phyloP scores from a whole-genome alignment of 2,797 vertebrate genomes.

The Falco novaeseelandiae region DNA sequence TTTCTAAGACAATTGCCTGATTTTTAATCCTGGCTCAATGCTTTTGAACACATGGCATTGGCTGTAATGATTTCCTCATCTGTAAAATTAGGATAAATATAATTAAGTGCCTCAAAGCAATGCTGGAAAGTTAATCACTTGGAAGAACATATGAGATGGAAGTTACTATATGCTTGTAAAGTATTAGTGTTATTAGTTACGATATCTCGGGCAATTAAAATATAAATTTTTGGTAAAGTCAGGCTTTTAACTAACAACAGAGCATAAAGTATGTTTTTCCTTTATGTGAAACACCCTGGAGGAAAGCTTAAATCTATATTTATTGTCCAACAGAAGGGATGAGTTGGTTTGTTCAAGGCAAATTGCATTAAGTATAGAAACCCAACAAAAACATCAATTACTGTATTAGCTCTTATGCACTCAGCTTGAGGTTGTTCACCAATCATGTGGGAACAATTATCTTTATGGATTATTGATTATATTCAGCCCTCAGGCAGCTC shows the following conservation, averaged over 20 bases:
- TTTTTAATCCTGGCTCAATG: not conserved
- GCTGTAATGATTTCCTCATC: not conserved
- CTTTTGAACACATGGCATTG: not conserved
- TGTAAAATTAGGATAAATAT: slow-evolving; percentile 5
- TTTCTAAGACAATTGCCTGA: not conserved
- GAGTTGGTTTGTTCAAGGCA: slow-evolving; percentile 17
- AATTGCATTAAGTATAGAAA: slow-evolving; percentile 44
- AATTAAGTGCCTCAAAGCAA: not conserved
- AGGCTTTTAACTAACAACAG: not conserved
- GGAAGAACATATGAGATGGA: not conserved
- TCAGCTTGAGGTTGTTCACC: slow-evolving; percentile 40
- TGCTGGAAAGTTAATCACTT: not conserved
- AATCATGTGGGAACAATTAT: slow-evolving; percentile 68
- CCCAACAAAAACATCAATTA: slow-evolving; percentile 35
- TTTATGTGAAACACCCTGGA: not conserved
- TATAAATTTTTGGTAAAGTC: not conserved
- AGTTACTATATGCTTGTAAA: not conserved
- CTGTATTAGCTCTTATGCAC: slow-evolving; percentile 15
- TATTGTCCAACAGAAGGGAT: slow-evolving; percentile 29
- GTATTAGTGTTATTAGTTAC: not conserved
- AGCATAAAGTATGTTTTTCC: not conserved
- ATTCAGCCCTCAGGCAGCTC: slow-evolving; percentile 26
- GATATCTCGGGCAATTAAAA: not conserved
- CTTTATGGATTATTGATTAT: slow-evolving; percentile 67
- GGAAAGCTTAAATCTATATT: slow-evolving; percentile 18